These are phyloP conservation scores for Esox lucius DNA, from an alignment of 2,797 vertebrate species.

Conservation along the genomic window DNA sequence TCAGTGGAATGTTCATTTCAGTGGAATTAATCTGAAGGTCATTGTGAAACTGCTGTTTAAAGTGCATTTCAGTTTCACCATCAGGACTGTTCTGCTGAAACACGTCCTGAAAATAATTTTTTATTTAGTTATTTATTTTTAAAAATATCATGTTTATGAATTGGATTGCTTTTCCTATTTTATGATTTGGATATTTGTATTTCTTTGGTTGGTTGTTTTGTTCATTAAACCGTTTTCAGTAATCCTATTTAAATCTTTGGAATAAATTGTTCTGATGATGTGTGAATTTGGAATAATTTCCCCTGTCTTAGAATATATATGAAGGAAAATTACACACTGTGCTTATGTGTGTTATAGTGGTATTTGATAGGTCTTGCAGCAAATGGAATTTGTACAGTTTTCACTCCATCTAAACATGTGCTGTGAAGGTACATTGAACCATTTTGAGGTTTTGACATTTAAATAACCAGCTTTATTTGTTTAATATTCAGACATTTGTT, in stretches of 20 bases:
- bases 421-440: neutral
- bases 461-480: constrained; percentile 20
- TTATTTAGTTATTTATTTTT: constrained; percentile 73
- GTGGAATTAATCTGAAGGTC: constrained; percentile 39
- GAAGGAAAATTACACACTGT: constrained; percentile 1
- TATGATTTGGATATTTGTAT: constrained; percentile 47
- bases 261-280: constrained; percentile 66
- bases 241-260: constrained; percentile 65
- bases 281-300: constrained; percentile 37
- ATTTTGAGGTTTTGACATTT: neutral
- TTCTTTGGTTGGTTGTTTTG: constrained; percentile 23
- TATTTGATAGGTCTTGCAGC: neutral
- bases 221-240: constrained; percentile 43
- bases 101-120: constrained; percentile 36
- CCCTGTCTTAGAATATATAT: constrained; percentile 8
- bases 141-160: constrained; percentile 58
- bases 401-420: neutral
- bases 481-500: constrained; percentile 51
- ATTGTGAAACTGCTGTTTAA: constrained; percentile 40
- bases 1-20: constrained; percentile 15
- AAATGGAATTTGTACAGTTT: neutral
- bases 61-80: constrained; percentile 31
- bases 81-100: constrained; percentile 34
- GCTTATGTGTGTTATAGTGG: neutral
- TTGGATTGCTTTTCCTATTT: constrained; percentile 43